Percentiles rank a stretch among this genome's conserved stretches.
Conservation (phyloP, 2,113 vertebrate genomes). For the Anser cygnoides region DNA sequence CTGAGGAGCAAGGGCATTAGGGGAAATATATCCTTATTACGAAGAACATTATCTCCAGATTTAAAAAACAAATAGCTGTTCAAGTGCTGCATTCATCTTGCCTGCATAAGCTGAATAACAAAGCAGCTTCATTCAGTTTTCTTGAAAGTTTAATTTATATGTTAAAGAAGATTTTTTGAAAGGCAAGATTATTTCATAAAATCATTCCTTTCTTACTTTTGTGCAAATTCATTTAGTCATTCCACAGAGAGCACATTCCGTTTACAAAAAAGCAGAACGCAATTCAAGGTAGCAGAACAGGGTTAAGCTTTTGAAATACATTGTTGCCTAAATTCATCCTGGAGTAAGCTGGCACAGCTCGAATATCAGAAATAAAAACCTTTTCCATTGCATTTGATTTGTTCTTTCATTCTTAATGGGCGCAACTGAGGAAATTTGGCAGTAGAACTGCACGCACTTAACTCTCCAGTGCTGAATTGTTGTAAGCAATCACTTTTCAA, state of each 20-base stretch:
- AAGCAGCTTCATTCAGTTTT: neutral
- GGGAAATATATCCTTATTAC: neutral
- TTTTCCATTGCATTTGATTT: constrained; percentile 6
- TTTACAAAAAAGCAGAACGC: neutral
- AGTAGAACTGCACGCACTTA: neutral
- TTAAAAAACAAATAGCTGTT: neutral
- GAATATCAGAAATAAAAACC: constrained; percentile 30
- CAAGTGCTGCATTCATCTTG: neutral
- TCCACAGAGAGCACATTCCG: neutral
- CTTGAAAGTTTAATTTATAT: neutral
- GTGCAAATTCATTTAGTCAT: neutral
- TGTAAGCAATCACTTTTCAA: neutral
- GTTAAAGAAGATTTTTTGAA: constrained; percentile 6
- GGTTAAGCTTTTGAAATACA: neutral
- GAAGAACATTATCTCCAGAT: neutral
- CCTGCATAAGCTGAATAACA: neutral
- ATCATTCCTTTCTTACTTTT: neutral
- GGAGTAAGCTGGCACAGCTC: neutral
- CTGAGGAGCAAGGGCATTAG: neutral
- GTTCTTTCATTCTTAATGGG: constrained; percentile 12
- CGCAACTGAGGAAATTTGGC: neutral
- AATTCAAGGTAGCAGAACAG: neutral
- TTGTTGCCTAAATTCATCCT: constrained; percentile 4
- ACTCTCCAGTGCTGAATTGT: neutral
- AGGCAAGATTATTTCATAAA: constrained; percentile 24